A percentile compares a stretch with the other conserved stretches of the same genome.
phyloP scores from a whole-genome alignment of 2,888 invertebrate species.

The Perdita meconis region DNA sequence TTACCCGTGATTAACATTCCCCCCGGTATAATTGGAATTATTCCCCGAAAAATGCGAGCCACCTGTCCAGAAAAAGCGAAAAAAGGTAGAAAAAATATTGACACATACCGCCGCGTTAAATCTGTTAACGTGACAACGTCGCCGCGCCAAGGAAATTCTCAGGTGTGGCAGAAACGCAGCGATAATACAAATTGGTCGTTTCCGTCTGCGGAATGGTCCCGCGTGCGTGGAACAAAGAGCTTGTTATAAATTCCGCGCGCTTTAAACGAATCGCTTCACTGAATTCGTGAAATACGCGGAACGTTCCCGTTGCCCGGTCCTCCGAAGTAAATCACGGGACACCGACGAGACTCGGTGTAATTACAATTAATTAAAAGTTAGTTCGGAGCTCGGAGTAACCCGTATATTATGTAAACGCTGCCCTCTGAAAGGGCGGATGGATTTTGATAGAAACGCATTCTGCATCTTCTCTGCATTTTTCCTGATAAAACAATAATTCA shows the following conservation, averaged over 20 bases:
- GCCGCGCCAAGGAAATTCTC: constrained; percentile 9
- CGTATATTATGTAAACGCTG: constrained; percentile 8
- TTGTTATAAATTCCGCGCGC: constrained; percentile 34
- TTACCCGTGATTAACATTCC: no score
- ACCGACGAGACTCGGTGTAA: constrained; percentile 22
- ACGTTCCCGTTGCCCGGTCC: constrained; percentile 14
- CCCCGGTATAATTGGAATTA: no score
- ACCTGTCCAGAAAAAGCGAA: no score
- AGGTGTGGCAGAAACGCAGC: background rate
- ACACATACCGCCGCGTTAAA: background rate
- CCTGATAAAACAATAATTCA: no score
- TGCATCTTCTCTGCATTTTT: no score
- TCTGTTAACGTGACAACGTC: background rate
- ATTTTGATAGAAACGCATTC: background rate
- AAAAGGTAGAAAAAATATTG: no score
- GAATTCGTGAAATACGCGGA: constrained; percentile 47
- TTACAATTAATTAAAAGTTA: constrained; percentile 59
- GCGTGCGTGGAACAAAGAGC: constrained; percentile 26
- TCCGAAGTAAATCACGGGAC: constrained; percentile 45
- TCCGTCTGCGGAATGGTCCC: background rate
- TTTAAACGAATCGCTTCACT: constrained; percentile 51
- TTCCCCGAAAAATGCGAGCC: no score
- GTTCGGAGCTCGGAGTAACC: constrained; percentile 2
- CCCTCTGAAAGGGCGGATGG: background rate
- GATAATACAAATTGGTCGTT: constrained; percentile 36